Conservation (phyloP, 2,797 vertebrate genomes). For the Choloepus didactylus region DNA sequence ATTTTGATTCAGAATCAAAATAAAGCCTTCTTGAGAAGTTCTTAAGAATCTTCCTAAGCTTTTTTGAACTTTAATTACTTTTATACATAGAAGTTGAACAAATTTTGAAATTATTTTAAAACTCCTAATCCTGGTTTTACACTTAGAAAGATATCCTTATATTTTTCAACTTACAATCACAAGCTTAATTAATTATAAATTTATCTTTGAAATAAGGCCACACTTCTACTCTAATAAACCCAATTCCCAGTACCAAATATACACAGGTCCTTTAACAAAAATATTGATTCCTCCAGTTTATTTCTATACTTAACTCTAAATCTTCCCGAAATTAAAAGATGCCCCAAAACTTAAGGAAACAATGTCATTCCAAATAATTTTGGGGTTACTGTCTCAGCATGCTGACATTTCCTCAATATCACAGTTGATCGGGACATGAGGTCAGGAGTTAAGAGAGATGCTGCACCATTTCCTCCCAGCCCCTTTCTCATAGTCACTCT, state of each 20-base stretch:
- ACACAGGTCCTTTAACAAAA: background rate
- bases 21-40: constrained; percentile 5
- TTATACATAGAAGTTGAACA: background rate
- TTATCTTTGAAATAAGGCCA: background rate
- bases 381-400: background rate
- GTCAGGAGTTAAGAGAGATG: background rate
- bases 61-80: background rate
- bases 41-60: too few species aligned
- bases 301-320: constrained; percentile 12
- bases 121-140: constrained; percentile 40
- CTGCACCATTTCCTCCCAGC: background rate
- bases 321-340: constrained; percentile 27
- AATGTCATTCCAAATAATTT: background rate
- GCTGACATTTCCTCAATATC: background rate
- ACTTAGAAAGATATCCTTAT: constrained; percentile 3
- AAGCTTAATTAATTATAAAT: constrained; percentile 21
- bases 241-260: background rate
- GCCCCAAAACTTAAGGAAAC: constrained; percentile 29
- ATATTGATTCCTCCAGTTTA: background rate
- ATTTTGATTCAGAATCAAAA: constrained; percentile 5
- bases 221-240: background rate
- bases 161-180: constrained; percentile 19
- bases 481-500: background rate
- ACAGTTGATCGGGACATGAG: background rate
- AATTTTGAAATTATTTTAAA: constrained; percentile 19